Evolutionary conservation across 2,888 invertebrate species (phyloP).

Genomic region (Gibbula magus): DNA sequence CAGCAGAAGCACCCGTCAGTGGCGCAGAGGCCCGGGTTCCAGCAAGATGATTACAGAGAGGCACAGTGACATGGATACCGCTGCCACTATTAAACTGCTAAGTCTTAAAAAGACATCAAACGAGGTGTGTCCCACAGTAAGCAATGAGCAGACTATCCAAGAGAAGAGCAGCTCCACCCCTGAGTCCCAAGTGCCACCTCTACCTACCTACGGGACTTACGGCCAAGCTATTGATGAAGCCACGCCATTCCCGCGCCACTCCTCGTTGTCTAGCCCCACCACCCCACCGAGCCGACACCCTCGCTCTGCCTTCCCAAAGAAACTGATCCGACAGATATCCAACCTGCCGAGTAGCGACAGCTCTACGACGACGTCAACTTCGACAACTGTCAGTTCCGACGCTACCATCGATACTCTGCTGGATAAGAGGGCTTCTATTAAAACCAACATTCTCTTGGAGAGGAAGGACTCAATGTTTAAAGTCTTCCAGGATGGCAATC

Average conservation of each 20-base stretch:
- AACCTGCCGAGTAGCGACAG: slow-evolving; percentile 37
- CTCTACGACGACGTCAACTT: slow-evolving; percentile 33
- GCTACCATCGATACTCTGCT: slow-evolving; percentile 7
- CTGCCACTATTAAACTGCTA: slow-evolving; percentile 26
- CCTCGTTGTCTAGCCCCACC: neutral
- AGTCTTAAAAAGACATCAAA: slow-evolving; percentile 17
- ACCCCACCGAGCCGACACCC: neutral
- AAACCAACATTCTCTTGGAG: neutral
- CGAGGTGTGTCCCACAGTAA: slow-evolving; percentile 17
- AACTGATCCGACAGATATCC: slow-evolving; percentile 38
- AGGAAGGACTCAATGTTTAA: slow-evolving; percentile 26
- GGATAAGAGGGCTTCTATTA: slow-evolving; percentile 11
- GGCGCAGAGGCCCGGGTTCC: slow-evolving; percentile 54
- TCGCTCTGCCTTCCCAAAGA: slow-evolving; percentile 28
- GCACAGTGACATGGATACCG: slow-evolving; percentile 30
- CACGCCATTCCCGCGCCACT: neutral
- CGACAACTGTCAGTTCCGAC: slow-evolving; percentile 29
- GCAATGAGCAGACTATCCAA: neutral
- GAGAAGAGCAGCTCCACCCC: slow-evolving; percentile 16
- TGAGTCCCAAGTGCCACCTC: slow-evolving; percentile 21
- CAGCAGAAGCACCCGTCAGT: slow-evolving; percentile 51
- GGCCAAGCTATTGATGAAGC: neutral
- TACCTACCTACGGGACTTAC: neutral
- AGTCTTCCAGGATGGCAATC: slow-evolving; percentile 16
- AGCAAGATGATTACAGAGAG: slow-evolving; percentile 42